Evolutionary conservation across 1,140 invertebrate genomes (phyloP), one percentile per base, ranked within the genome.

Genomic region (Cherax quadricarinatus): DNA sequence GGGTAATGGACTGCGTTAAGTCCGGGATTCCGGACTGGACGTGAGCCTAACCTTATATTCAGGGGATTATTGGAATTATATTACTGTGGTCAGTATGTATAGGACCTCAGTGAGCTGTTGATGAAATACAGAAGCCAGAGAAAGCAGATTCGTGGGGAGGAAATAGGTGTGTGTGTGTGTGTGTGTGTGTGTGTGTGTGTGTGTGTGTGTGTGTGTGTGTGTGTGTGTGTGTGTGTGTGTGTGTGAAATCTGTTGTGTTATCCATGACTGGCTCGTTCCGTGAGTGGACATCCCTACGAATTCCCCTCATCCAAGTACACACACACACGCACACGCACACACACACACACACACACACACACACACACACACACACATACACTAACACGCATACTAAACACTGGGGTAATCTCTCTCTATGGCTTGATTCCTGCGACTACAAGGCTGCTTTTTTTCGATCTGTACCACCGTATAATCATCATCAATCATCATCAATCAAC

Each of bases 151-250:
- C 53, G 6, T 10, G 14, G 53, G 3, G 53, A 57, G 9, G 53
- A 57, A 57, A 57, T 57, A 57, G 53, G 3, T 57, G 53, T 6
- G n/a, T 78, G 30, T 78, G n/a, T 75, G 73, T 75, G 73, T 75
- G 30, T 75, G 73, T 75, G 73, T 75, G 73, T 75, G 73, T 75
- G 73, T 75, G 73, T 75, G 73, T 75, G 73, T 75, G 73, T 75
- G 73, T 75, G 73, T 75, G 73, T 75, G 73, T 75, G 73, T 75
- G 73, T 75, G 73, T 75, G 73, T 75, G 73, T 75, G 73, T 75
- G 73, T 75, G 73, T 75, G 73, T 75, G 73, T 75, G 73, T 1
- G 73, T 3, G 53, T 57, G 53, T 57, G 53, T 57, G 53, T 57
- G 53, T 57, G 53, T 57, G 53, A 57, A 14, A 9, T 9, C 53